Evolutionary conservation across 2,113 vertebrate genomes (phyloP).

Genomic region (Ploceus nigricollis): DNA sequence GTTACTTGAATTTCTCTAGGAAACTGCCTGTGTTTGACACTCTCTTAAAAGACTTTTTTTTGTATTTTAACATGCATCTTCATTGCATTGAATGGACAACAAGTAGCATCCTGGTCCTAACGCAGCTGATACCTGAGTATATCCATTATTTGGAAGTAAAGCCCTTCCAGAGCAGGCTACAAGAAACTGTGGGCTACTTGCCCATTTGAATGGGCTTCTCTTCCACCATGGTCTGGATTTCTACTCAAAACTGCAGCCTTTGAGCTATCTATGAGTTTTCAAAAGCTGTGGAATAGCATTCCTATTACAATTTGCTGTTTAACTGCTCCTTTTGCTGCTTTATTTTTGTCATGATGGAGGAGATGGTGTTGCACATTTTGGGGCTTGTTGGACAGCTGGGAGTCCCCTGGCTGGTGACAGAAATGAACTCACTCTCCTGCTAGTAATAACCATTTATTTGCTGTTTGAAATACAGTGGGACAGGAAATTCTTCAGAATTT

Average conservation of each 20-base stretch:
- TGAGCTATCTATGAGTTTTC: neutral
- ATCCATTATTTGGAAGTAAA: neutral
- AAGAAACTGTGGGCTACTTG: neutral
- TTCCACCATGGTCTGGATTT: neutral
- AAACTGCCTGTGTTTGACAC: neutral
- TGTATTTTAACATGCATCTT: rapidly evolving
- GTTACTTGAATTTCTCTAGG: neutral
- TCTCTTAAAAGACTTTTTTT: neutral
- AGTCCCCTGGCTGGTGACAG: neutral
- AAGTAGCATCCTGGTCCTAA: neutral
- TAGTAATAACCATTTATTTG: neutral
- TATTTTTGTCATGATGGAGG: neutral
- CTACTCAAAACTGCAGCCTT: neutral
- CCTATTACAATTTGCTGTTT: neutral
- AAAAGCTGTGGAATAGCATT: neutral
- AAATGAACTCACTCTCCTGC: neutral
- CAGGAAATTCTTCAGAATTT: neutral
- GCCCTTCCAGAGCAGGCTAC: neutral
- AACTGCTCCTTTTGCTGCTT: neutral
- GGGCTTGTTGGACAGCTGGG: neutral
- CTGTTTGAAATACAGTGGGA: neutral
- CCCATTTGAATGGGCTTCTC: neutral
- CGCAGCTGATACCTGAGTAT: neutral
- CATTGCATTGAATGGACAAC: neutral
- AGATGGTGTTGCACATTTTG: rapidly evolving